Percentiles rank a stretch among this genome's conserved stretches.
These are phyloP conservation scores for Xestia sexstrigata DNA, from an alignment of 2,888 invertebrate genomes.

Conservation along the genomic window DNA sequence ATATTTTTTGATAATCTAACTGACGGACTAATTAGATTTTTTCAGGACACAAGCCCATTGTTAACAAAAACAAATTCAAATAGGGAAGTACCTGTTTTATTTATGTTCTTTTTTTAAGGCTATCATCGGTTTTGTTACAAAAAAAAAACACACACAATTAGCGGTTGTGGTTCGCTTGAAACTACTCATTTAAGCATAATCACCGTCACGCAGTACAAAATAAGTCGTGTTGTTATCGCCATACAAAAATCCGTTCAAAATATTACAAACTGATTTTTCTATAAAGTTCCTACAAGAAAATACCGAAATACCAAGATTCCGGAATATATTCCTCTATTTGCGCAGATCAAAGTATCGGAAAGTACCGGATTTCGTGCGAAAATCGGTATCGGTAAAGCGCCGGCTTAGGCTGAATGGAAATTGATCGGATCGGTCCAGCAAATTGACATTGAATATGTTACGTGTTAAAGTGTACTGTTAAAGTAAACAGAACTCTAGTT, in stretches of 20 bases:
- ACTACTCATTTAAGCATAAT: background rate
- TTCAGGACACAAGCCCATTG: no score
- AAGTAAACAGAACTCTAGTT: background rate
- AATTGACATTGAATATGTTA: slow-evolving; percentile 47
- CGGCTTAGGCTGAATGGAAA: slow-evolving; percentile 34
- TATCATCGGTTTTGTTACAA: background rate
- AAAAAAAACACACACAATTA: background rate
- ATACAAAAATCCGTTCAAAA: background rate
- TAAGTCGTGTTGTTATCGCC: background rate
- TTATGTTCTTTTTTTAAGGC: background rate
- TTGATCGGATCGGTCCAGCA: slow-evolving; percentile 39
- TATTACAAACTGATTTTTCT: background rate
- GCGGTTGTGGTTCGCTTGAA: background rate
- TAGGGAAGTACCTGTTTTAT: no score
- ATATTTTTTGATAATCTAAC: no score
- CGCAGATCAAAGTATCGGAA: slow-evolving; percentile 45
- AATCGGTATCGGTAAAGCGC: background rate
- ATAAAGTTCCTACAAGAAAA: background rate
- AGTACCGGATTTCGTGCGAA: slow-evolving; percentile 11
- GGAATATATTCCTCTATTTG: slow-evolving; percentile 42
- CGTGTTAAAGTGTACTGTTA: background rate
- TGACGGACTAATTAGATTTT: no score
- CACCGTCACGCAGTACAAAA: background rate
- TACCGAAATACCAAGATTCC: slow-evolving; percentile 23
- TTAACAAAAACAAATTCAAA: no score